A percentile compares a stretch with the other conserved stretches of the same genome.
These are phyloP conservation scores for Clitarchus hookeri DNA, from an alignment of 2,888 invertebrate species.

Conservation along the genomic window DNA sequence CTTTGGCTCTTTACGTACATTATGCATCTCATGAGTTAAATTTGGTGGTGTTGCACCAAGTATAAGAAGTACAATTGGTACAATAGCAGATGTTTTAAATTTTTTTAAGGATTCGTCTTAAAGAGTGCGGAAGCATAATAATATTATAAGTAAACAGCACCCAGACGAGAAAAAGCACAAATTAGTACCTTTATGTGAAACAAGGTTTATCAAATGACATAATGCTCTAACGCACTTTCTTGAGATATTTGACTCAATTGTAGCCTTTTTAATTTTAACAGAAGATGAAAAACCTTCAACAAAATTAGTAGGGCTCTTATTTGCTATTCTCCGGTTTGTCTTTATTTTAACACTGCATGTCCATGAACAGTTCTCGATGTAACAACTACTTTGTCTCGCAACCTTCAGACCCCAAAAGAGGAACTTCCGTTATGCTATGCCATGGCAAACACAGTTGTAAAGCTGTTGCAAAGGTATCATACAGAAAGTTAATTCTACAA, in stretches of 20 bases:
- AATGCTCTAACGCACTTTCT: background rate
- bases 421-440: background rate
- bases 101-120: background rate
- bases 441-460: background rate
- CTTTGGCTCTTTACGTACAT: background rate
- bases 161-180: background rate
- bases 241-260: background rate
- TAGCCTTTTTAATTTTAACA: background rate
- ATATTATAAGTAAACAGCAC: background rate
- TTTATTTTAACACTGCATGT: background rate
- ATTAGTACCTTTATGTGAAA: constrained; percentile 12
- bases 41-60: background rate
- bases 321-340: background rate
- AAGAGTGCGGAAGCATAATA: background rate
- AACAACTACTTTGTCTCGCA: background rate
- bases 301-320: background rate
- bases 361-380: background rate
- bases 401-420: background rate
- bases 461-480: background rate
- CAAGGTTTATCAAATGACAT: background rate
- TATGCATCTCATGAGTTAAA: constrained; percentile 4
- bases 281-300: background rate
- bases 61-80: background rate
- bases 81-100: background rate
- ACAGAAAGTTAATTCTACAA: background rate